Evolutionary conservation across 2,888 invertebrate genomes (phyloP).

Genomic region (Drosophila rubida): DNA sequence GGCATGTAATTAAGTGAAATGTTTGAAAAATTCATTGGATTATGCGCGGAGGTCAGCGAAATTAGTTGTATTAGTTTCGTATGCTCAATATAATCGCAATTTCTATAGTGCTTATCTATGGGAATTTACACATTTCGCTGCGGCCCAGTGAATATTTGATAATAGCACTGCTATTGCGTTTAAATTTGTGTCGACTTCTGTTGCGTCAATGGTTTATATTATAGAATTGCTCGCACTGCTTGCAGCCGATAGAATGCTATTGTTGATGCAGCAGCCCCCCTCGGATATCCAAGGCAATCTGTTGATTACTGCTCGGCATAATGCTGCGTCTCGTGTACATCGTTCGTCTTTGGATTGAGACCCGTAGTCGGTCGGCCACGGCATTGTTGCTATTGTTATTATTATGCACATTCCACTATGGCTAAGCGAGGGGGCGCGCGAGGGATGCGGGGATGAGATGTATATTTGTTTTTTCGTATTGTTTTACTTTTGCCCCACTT

Average conservation of each 20-base stretch:
- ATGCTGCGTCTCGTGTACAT: not conserved
- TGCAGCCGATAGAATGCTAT: not conserved
- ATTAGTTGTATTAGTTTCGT: not conserved
- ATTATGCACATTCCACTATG: conserved; percentile 4
- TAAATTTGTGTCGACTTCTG: too few relatives aligned
- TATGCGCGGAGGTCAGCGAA: too few relatives aligned
- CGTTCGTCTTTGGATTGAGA: conserved; percentile 4
- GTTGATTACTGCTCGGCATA: not conserved
- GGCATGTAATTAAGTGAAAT: not conserved
- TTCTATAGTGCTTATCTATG: too few relatives aligned
- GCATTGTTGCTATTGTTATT: conserved; percentile 23
- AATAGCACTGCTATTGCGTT: too few relatives aligned
- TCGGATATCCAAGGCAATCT: not conserved
- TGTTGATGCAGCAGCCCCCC: not conserved
- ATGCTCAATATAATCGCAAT: not conserved
- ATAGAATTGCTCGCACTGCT: too few relatives aligned
- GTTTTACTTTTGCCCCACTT: conserved; percentile 69
- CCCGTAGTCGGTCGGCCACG: conserved; percentile 7
- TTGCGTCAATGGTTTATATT: too few relatives aligned
- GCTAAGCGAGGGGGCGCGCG: not conserved
- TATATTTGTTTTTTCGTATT: conserved; percentile 55
- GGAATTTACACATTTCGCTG: too few relatives aligned
- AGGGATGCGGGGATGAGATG: conserved; percentile 7
- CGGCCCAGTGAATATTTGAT: too few relatives aligned
- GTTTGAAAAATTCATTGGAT: too few relatives aligned